Evolutionary conservation across 2,888 invertebrate species (phyloP), one percentile per base, ranked within the genome.

Genomic region (Leptura quadrifasciata): DNA sequence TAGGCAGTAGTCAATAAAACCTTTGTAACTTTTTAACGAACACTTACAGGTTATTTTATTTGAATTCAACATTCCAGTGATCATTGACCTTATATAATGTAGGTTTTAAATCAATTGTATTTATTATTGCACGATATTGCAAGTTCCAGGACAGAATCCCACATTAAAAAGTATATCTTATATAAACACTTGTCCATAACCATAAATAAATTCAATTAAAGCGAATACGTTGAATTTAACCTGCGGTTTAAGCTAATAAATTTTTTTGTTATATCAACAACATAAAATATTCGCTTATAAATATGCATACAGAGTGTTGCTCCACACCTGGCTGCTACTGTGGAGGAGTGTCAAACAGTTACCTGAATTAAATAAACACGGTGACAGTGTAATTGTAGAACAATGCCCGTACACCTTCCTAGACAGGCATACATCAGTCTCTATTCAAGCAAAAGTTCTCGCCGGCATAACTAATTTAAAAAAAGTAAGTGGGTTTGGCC

Each of bases 351-450:
- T 72, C 70, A 31, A 75, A 70, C 65, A 64, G 64, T 71, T 70
- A 71, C 71, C 58, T 71, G 75, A 75, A 71, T 71, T 61, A 61
- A 71, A 65, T 65, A 64, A 72, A 74, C 74, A 52, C 68, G 61
- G 74, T 74, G 74, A 74, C 74, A 74, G 69, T 69, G 74, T 74
- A 69, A 74, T 74, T 61, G 74, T 74, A 68, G 74, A 74, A 74
- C 74, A 74, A 74, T 74, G 69, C 58, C 74, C 18, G 52, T 61
- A 58, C 74, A 74, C 67, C 58, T 74, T 65, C 65, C 73, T 60
- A 67, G 54, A 69, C 69, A 58, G 68, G 69, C 39, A 20, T 35
- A 69, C 57, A 39, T 65, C 65, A 65, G 65, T 21, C 52, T 47
- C 8, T 65, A 69, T 35, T 58, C 61, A 52, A 60, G 61, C 61